These are phyloP conservation scores for Neosilurus mollespiculum DNA, from an alignment of 2,797 vertebrate genomes.

Conservation along the genomic window DNA sequence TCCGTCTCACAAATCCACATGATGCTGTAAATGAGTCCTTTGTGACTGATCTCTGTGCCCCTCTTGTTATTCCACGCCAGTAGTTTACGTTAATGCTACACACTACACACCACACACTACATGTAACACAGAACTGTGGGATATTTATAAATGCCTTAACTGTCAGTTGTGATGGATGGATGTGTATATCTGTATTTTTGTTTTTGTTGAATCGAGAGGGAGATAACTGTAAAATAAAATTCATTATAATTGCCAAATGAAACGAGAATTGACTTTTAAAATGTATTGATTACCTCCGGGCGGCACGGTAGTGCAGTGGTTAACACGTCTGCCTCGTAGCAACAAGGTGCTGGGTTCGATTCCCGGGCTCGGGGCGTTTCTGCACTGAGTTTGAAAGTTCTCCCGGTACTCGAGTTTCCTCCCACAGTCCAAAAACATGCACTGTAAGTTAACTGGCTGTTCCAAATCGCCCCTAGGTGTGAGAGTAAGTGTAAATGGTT, in stretches of 20 bases:
- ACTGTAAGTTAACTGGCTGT: too few relatives aligned
- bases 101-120: background rate
- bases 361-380: too few relatives aligned
- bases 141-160: background rate
- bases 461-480: too few relatives aligned
- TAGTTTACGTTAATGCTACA: background rate
- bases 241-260: background rate
- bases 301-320: too few relatives aligned
- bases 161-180: background rate
- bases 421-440: too few relatives aligned
- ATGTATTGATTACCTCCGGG: too few relatives aligned
- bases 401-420: too few relatives aligned
- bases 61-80: background rate
- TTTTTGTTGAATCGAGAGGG: background rate
- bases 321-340: too few relatives aligned
- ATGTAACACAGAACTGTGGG: too few relatives aligned
- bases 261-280: background rate
- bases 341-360: too few relatives aligned
- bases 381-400: too few relatives aligned
- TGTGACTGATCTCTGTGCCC: background rate
- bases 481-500: too few relatives aligned
- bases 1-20: background rate
- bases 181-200: conserved; percentile 11
- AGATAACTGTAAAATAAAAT: conserved; percentile 8
- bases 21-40: background rate